phyloP scores from a whole-genome alignment of 2,113 vertebrate species.

The Scortum barcoo region DNA sequence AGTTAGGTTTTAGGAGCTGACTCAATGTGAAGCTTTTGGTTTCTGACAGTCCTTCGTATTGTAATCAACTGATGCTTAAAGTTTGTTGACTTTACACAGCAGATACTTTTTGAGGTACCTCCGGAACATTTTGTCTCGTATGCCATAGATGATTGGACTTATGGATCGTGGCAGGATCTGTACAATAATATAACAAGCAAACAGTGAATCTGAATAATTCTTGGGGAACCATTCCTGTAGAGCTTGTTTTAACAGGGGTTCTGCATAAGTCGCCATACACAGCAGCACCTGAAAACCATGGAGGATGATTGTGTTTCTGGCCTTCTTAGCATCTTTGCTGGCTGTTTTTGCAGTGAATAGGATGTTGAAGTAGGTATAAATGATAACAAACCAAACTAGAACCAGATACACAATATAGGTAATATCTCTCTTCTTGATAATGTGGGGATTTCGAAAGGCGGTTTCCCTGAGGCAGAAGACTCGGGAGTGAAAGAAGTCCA shows the following conservation, averaged over 20 bases:
- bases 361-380: slow-evolving; percentile 73
- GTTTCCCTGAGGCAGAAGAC: slow-evolving; percentile 69
- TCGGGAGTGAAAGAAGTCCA: slow-evolving; percentile 48
- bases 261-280: slow-evolving; percentile 73
- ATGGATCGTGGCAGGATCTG: slow-evolving; percentile 78
- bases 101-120: slow-evolving; percentile 70
- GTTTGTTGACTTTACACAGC: slow-evolving; percentile 34
- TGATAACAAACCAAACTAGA: slow-evolving; percentile 69
- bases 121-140: slow-evolving; percentile 77
- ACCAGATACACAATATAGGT: slow-evolving; percentile 60
- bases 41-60: background rate
- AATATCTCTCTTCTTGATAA: slow-evolving; percentile 65
- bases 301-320: slow-evolving; percentile 78
- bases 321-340: slow-evolving; percentile 70
- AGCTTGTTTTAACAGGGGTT: slow-evolving; percentile 14
- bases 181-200: slow-evolving; percentile 68
- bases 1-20: background rate
- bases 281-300: slow-evolving; percentile 78
- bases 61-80: background rate
- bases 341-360: slow-evolving; percentile 64
- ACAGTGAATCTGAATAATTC: slow-evolving; percentile 53
- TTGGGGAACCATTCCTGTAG: slow-evolving; percentile 53
- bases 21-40: background rate
- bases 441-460: slow-evolving; percentile 46
- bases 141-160: slow-evolving; percentile 81